Evolutionary conservation across 2,113 vertebrate genomes (phyloP).

Genomic region (Spea multiplicata): DNA sequence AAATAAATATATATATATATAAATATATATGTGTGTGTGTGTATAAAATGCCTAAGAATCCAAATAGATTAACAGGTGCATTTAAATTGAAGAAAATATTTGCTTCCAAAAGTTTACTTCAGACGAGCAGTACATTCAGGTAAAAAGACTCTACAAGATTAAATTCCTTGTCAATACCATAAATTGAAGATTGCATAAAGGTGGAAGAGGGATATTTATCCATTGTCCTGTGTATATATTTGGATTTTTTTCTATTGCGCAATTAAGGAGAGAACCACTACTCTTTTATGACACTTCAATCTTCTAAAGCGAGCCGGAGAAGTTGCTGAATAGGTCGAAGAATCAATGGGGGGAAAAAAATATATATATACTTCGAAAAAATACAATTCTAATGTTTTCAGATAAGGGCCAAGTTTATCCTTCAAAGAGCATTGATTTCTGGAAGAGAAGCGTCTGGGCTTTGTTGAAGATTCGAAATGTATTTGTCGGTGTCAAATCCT

Average conservation of each 20-base stretch:
- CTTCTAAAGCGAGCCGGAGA: background rate
- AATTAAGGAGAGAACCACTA: background rate
- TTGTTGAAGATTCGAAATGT: background rate
- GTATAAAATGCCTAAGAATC: too few species aligned
- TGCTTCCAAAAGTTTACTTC: too few species aligned
- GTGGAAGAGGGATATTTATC: background rate
- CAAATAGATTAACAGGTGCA: too few species aligned
- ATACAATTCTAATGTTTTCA: conserved; percentile 13
- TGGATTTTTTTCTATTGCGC: background rate
- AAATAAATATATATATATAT: too few species aligned
- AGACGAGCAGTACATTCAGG: too few species aligned
- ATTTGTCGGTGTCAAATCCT: background rate
- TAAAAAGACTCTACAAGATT: too few species aligned
- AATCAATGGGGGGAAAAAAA: conserved; percentile 7
- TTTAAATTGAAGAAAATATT: too few species aligned
- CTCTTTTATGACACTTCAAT: conserved; percentile 5
- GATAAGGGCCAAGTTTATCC: conserved; percentile 4
- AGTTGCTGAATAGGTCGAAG: background rate
- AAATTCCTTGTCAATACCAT: background rate
- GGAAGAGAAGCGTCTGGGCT: background rate
- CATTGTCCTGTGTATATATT: background rate
- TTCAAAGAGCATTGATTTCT: conserved; percentile 16
- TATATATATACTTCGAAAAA: background rate
- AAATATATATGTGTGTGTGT: too few species aligned
- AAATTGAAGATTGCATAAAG: background rate